phyloP scores from a whole-genome alignment of 2,797 vertebrate species.

The Pangasius larnaudii region DNA sequence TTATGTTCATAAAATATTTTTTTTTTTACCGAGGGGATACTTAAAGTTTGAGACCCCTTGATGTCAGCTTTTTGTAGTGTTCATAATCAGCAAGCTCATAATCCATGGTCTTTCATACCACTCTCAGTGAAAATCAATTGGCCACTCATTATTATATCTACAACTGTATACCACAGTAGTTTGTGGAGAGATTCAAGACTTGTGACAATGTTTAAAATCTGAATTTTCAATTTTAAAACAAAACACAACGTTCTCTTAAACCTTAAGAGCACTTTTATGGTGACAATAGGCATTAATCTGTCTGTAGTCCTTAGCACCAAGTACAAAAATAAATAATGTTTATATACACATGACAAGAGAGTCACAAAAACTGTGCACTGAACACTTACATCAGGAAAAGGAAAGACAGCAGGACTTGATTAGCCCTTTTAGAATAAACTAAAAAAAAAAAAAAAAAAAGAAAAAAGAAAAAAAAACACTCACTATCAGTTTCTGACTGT shows the following conservation, averaged over 20 bases:
- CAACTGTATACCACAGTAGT: not conserved
- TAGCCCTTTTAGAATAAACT: not conserved
- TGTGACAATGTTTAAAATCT: not conserved
- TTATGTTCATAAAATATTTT: not conserved
- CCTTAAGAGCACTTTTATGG: conserved; percentile 70
- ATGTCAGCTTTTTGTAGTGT: not conserved
- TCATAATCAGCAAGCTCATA: not conserved
- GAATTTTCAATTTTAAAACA: conserved; percentile 23
- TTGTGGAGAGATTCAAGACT: not conserved
- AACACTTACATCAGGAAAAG: conserved; percentile 28
- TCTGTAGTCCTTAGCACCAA: conserved; percentile 68
- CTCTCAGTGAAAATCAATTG: not conserved
- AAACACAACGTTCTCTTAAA: conserved; percentile 51
- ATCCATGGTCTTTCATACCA: not conserved
- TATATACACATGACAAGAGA: conserved; percentile 46
- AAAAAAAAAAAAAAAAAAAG: not conserved
- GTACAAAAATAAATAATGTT: conserved; percentile 67
- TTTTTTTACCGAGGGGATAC: not conserved
- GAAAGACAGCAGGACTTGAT: conserved; percentile 17
- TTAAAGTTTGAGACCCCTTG: not conserved
- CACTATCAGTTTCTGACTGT: not conserved
- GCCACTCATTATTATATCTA: not conserved
- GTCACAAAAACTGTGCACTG: conserved; percentile 25
- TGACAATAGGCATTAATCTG: conserved; percentile 33
- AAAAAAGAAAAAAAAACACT: not conserved